Evolutionary conservation across 2,113 vertebrate genomes (phyloP), one percentile per base, ranked within the genome.

Genomic region (Catharus fuscescens): DNA sequence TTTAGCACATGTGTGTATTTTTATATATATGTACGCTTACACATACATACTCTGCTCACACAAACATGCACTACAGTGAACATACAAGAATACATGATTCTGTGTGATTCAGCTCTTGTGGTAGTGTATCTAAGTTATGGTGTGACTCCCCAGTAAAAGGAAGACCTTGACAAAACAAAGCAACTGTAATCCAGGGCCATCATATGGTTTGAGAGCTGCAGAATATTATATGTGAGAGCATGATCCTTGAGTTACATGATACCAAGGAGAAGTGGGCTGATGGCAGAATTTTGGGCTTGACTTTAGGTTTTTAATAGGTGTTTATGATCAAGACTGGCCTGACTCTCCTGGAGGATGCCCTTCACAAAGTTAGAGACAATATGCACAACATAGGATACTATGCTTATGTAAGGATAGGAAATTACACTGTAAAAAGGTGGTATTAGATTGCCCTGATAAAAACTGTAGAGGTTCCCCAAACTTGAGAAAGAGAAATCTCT

Each of bases 401-500:
- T 54, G 13, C 6, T 38, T 64, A 23, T 4, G 15, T 21, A 65
- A 32, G 7, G 23, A 38, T 29, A 48, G 14, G 28, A 69, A 83
- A 40, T 70, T 65, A 62, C 18, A 25, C 8, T 0, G 1, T 44
- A 12, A 50, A 28, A 18, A 2, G 6, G 0, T 18, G 34, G 2
- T 9, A 2, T 42, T 80, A 21, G 1, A 14, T 44, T 59, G 17
- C 15, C 20, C 15, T 73, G 15, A 56, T 5, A n/a, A 65, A 54
- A 5, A 6, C 5, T 81, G 12, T 38, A 25, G 21, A 69, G 0
- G 5, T 50, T 42, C 10, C 61, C 12, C 14, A 36, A 65, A 61
- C 7, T 38, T 52, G 47, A 53, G 42, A 38, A 28, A 26, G 9
- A 67, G 5, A 21, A 83, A 76, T 7, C 6, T 70, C 12, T 42